Base-by-base conservation (phyloP, 1,140 invertebrate species). In the Drosophila sulfurigaster region DNA sequence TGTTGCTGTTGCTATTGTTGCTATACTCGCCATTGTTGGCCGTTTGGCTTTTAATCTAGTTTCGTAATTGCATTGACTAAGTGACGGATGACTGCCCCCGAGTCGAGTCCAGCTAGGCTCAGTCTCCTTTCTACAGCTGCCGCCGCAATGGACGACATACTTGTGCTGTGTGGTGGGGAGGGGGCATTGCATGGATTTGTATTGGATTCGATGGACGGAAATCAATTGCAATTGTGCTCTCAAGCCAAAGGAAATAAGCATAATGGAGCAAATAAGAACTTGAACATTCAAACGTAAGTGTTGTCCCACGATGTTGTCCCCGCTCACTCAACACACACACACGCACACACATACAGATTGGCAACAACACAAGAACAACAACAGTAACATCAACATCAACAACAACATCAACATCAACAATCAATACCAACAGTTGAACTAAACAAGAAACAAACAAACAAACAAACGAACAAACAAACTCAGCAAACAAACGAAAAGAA, bases 11-110 rank as follows among this genome's bases (percentile, higher is more conserved):
- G 72, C 56, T 43, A 68, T 72, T 71, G 76, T 52, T 16, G 56
- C n/a, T 66, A 38, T 46, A 46, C 69, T 32, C 66, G 77, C 69
- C 73, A 83, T 87, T 87, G 82, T 87, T 82, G 82, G 56, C 52
- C 70, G 74, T 60, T 79, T 78, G 85, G 82, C 83, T 83, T 89
- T 88, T 88, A 88, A 89, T 88, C 83, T 88, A 89, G 83, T 88
- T 78, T 88, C 69, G 83, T 88, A 88, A 88, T 88, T 88, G 83
- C 83, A 89, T 87, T 83, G 80, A 80, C 83, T 88, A 69, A 71
- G 62, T 87, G 83, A 88, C 80, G 63, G 83, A 87, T 88, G 82
- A 80, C 62, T 65, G 60, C 52, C 69, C 43, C 13, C 38, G 20
- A 38, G 35, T 38, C 59, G 16, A 49, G 45, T 16, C 48, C 62